phyloP scores from a whole-genome alignment of 2,797 vertebrate species.

The Melanotaenia parkinsoni region DNA sequence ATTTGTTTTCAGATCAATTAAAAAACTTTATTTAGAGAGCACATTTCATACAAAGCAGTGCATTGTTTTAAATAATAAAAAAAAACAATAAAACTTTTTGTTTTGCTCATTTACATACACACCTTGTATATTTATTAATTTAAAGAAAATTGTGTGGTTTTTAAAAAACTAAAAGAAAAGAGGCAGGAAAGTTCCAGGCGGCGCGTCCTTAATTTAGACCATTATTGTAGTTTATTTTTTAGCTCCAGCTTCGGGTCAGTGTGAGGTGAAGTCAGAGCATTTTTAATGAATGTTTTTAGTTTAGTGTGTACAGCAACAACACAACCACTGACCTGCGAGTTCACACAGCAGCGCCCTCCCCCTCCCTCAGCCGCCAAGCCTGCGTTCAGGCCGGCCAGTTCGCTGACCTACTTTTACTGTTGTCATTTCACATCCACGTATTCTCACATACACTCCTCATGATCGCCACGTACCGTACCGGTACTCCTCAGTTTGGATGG shows the following conservation, averaged over 20 bases:
- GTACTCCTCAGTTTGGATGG: slow-evolving; percentile 48
- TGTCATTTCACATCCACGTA: slow-evolving; percentile 53
- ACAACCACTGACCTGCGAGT: slow-evolving; percentile 64
- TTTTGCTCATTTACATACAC: no score
- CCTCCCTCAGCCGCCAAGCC: slow-evolving; percentile 61
- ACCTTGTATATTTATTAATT: no score
- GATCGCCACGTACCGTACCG: slow-evolving; percentile 68
- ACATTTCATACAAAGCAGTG: no score
- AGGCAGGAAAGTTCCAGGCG: no score
- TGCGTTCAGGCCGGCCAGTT: slow-evolving; percentile 75
- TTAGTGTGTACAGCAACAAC: slow-evolving; percentile 60
- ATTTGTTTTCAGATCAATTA: no score
- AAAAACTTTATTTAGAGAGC: no score
- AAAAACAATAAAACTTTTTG: no score
- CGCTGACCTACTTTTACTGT: slow-evolving; percentile 82
- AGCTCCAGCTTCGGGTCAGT: not conserved
- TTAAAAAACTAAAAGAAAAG: no score
- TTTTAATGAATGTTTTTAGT: slow-evolving; percentile 9
- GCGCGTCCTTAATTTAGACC: no score
- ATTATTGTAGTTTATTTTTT: not conserved
- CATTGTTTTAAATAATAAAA: no score
- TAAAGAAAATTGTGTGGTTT: no score
- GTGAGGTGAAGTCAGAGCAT: not conserved
- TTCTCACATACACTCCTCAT: slow-evolving; percentile 32
- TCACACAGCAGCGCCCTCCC: slow-evolving; percentile 50